Evolutionary conservation across 35 echinoderm and acorn worm species (phyloP).

Genomic region (Chiridota heheva): DNA sequence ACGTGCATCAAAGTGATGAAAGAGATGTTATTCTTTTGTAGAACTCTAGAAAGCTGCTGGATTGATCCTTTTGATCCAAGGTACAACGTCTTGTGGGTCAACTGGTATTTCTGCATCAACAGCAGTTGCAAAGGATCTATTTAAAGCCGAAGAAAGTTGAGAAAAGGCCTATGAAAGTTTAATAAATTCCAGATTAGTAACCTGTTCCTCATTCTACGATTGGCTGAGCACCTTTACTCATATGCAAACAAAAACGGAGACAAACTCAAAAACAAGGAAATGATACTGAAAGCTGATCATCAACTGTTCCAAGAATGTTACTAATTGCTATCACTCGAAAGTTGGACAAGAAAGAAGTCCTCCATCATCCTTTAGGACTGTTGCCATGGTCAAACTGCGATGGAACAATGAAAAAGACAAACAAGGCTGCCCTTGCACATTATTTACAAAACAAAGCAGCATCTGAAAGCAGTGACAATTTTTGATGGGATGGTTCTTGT

Average conservation of each 20-base stretch:
- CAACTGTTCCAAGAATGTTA: slow-evolving; percentile 31
- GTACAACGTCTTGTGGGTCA: not conserved
- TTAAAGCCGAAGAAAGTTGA: not conserved
- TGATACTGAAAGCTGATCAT: slow-evolving; percentile 21
- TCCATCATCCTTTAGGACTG: slow-evolving; percentile 40
- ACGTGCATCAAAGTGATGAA: slow-evolving; percentile 7
- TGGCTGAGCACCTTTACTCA: not conserved
- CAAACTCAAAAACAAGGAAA: not conserved
- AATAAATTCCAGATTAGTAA: not conserved
- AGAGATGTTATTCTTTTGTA: slow-evolving; percentile 5
- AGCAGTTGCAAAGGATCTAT: not conserved
- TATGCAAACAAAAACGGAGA: not conserved
- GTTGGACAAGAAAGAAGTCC: slow-evolving; percentile 16
- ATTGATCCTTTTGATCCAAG: not conserved
- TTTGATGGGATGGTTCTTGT: slow-evolving; percentile 46
- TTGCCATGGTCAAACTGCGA: slow-evolving; percentile 48
- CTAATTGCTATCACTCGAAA: slow-evolving; percentile 24
- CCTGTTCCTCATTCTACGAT: not conserved
- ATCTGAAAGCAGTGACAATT: slow-evolving; percentile 1
- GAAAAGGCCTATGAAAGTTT: not conserved
- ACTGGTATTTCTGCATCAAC: not conserved
- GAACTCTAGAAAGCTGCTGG: slow-evolving; percentile 5
- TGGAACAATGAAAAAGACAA: slow-evolving; percentile 44
- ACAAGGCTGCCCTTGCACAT: slow-evolving; percentile 38
- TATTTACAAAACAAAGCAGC: not conserved